Percentiles rank a stretch among this genome's conserved stretches.
phyloP scores from a whole-genome alignment of 1,140 invertebrate species.

The Geopemphigus sp. region DNA sequence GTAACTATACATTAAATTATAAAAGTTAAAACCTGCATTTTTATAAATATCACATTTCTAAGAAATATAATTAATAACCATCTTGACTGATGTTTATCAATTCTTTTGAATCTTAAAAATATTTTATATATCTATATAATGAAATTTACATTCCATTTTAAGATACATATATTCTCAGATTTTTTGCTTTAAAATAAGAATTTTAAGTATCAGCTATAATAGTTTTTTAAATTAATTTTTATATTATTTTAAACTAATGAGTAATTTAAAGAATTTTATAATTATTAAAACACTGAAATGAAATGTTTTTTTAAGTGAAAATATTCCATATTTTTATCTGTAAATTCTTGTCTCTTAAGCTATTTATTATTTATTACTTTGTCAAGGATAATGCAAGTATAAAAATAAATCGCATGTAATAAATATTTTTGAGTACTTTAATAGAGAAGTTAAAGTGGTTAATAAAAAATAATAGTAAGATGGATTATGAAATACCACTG shows the following conservation, averaged over 20 bases:
- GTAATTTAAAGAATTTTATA: not conserved
- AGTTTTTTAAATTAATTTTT: not conserved
- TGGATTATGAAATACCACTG: not conserved
- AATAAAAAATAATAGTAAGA: not conserved
- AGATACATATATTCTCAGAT: not conserved
- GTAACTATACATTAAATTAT: not conserved
- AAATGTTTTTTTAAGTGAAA: not conserved
- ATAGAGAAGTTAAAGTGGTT: not conserved
- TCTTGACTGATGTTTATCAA: not conserved
- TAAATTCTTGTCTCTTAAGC: not conserved
- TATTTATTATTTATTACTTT: not conserved
- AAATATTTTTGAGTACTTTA: not conserved
- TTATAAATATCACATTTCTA: not conserved
- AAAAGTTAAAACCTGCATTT: not conserved
- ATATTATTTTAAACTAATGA: not conserved
- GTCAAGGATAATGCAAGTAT: constrained; percentile 1
- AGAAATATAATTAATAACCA: not conserved
- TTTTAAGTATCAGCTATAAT: not conserved
- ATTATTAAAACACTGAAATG: not conserved
- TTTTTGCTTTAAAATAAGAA: not conserved
- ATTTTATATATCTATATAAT: not conserved
- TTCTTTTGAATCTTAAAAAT: not conserved
- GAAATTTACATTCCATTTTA: too few relatives aligned
- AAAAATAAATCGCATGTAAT: not conserved
- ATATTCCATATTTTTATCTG: not conserved